Evolutionary conservation across 2,113 vertebrate genomes (phyloP), one percentile per base, ranked within the genome.

Genomic region (Eidolon helvum): DNA sequence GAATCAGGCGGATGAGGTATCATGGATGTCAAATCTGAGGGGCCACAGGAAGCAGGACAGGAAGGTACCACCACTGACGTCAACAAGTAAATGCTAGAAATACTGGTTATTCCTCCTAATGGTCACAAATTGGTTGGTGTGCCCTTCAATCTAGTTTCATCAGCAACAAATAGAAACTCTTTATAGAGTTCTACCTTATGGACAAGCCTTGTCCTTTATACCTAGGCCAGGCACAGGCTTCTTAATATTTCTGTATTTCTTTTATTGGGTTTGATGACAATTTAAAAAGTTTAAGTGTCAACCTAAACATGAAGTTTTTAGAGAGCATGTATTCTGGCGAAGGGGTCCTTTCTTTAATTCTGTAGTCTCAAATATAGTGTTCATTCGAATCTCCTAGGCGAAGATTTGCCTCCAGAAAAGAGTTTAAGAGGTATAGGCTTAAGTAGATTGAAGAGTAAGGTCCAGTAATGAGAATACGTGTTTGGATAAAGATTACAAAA

Each of bases 41-140:
- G 57, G 35, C 30, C 4, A 22, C 1, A 19, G 40, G 63, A 74
- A 40, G 18, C 74, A 33, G 35, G 35, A n/a, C 50, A 18, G 38
- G 66, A 66, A 59, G 43, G 45, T 18, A 43, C 3, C 9, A 35
- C 59, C n/a, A 9, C 0, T 21, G 50, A 7, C 35, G 33, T 14
- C 18, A 35, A 40, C 22, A 75, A 30, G 50, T 30, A n/a, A 38
- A 26, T 4, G 3, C 22, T 15, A 16, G 14, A 61, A 21, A 92
- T 16, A 57, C 6, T 15, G 7, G 7, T 0, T 12, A 10, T n/a
- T 78, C 19, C 38, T 22, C 55, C 26, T 10, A 55, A 63, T 48
- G 33, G 10, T 35, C 30, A 16, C 1, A 1, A n/a, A 6, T 4
- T 18, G 30, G 43, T 7, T 14, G 43, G 33, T 4, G 22, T 0